These are phyloP conservation scores for Phymorhynchus buccinoides DNA, from an alignment of 1,140 invertebrate species.

Conservation along the genomic window DNA sequence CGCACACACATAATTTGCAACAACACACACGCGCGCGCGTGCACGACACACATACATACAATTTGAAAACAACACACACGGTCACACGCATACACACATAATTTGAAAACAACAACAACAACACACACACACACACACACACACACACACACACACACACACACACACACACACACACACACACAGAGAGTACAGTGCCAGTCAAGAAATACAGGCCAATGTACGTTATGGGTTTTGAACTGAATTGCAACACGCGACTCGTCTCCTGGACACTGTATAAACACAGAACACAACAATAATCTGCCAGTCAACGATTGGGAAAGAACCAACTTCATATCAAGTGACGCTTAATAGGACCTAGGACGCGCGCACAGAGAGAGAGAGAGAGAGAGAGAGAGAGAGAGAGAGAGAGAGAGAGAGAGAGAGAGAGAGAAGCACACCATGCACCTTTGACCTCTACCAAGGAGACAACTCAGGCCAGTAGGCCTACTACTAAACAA, in stretches of 20 bases:
- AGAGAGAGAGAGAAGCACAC: no score
- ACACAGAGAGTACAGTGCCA: not conserved
- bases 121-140: not conserved
- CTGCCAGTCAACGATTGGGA: not conserved
- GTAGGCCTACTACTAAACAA: no score
- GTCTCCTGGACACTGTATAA: not conserved
- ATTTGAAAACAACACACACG: not conserved
- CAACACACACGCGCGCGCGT: not conserved
- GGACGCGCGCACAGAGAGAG: no score
- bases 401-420: no score
- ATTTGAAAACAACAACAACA: no score
- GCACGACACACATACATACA: not conserved
- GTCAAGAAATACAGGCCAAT: not conserved
- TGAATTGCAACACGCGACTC: not conserved
- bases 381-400: no score
- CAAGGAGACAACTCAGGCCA: no score
- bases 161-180: not conserved
- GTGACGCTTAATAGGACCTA: no score
- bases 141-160: conserved; percentile 5
- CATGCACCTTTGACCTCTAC: no score
- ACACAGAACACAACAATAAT: not conserved
- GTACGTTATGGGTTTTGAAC: not conserved
- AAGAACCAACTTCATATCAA: not conserved
- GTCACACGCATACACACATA: not conserved
- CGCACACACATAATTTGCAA: not conserved